A percentile compares a stretch with the other conserved stretches of the same genome.
Evolutionary conservation across 2,888 invertebrate species (phyloP).

Genomic region (Beris chalybata): DNA sequence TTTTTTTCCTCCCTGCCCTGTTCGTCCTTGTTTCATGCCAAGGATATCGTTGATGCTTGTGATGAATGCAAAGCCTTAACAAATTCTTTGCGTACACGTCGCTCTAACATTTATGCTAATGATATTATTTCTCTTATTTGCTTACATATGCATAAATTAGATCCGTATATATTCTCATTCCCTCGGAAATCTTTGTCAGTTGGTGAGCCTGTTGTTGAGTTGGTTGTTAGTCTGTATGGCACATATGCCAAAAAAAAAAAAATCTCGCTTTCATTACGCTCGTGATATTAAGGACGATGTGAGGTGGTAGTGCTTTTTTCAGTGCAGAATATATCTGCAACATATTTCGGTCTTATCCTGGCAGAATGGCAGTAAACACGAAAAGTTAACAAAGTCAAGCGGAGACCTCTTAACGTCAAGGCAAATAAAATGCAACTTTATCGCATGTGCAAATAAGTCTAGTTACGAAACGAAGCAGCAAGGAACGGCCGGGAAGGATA

Average conservation of each 20-base stretch:
- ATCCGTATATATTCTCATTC: no score
- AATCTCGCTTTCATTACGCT: no score
- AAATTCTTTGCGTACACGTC: slow-evolving; percentile 1
- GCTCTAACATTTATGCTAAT: slow-evolving; percentile 14
- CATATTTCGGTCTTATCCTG: no score
- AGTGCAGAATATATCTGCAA: no score
- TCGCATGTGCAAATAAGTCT: neutral
- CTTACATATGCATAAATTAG: slow-evolving; percentile 15
- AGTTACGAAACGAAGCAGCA: no score
- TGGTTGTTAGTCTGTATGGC: no score
- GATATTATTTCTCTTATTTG: slow-evolving; percentile 8
- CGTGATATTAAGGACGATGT: no score
- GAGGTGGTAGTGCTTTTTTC: no score
- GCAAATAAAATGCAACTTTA: slow-evolving; percentile 10
- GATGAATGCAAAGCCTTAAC: slow-evolving; percentile 6
- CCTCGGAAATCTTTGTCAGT: no score
- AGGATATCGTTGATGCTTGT: neutral
- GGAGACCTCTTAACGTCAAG: neutral
- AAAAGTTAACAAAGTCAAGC: neutral
- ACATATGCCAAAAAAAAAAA: no score
- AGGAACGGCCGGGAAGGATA: no score
- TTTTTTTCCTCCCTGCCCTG: neutral
- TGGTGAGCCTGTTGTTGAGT: no score
- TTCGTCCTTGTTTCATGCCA: neutral
- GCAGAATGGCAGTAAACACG: neutral